phyloP scores from a whole-genome alignment of 1,140 invertebrate species.

The Harlomillsia oculata region DNA sequence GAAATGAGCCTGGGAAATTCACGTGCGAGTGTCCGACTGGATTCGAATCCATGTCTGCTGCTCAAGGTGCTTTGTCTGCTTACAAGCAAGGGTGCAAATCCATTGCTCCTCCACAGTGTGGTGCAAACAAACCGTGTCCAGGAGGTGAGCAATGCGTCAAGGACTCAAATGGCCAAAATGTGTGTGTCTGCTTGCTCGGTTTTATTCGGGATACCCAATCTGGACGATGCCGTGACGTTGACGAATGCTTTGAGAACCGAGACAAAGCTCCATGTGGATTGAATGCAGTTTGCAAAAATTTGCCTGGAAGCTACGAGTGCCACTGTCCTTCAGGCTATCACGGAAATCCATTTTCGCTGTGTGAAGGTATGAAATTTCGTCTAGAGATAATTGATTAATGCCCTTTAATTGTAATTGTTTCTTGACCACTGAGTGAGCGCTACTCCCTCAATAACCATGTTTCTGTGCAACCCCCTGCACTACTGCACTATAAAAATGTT shows the following conservation, averaged over 20 bases:
- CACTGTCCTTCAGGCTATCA: slow-evolving; percentile 75
- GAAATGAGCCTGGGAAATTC: slow-evolving; percentile 74
- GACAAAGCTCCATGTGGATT: slow-evolving; percentile 61
- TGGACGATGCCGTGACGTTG: slow-evolving; percentile 70
- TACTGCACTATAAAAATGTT: no score
- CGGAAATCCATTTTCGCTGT: slow-evolving; percentile 72
- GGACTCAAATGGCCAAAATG: slow-evolving; percentile 57
- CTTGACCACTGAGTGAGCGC: no score
- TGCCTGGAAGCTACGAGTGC: slow-evolving; percentile 88
- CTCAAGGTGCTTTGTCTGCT: slow-evolving; percentile 41
- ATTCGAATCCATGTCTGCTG: slow-evolving; percentile 44
- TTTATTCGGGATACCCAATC: slow-evolving; percentile 61
- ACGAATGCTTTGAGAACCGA: slow-evolving; percentile 68
- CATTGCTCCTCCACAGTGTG: slow-evolving; percentile 51
- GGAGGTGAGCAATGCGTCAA: slow-evolving; percentile 74
- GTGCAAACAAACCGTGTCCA: slow-evolving; percentile 63
- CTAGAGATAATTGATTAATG: not conserved
- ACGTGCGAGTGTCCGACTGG: slow-evolving; percentile 77
- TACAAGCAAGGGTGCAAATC: slow-evolving; percentile 59
- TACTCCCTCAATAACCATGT: no score
- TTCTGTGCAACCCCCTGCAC: no score
- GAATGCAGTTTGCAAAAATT: slow-evolving; percentile 66
- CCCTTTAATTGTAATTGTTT: not conserved
- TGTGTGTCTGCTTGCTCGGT: slow-evolving; percentile 77
- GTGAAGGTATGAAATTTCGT: slow-evolving; percentile 49